Conservation (phyloP, 2,888 invertebrate species). For the Chymomyza amoena region DNA sequence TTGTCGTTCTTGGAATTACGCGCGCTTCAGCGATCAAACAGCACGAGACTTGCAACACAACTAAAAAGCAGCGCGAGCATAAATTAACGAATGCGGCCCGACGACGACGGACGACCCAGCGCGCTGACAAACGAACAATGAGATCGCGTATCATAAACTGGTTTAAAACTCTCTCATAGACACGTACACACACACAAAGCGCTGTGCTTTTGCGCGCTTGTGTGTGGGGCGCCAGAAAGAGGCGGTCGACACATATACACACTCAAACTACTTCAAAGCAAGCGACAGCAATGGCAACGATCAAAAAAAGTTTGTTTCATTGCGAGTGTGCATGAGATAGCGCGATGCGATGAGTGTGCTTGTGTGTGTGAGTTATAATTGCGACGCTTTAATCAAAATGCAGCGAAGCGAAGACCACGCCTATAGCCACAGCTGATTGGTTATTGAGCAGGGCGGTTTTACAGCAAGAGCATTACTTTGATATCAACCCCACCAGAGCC, state of each 20-base stretch:
- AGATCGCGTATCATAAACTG: slow-evolving; percentile 68
- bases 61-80: slow-evolving; percentile 74
- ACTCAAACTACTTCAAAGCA: background rate
- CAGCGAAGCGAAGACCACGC: slow-evolving; percentile 41
- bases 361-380: background rate
- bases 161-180: slow-evolving; percentile 46
- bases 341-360: slow-evolving; percentile 4
- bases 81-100: slow-evolving; percentile 73
- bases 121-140: slow-evolving; percentile 51
- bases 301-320: slow-evolving; percentile 55
- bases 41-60: slow-evolving; percentile 76
- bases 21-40: slow-evolving; percentile 72
- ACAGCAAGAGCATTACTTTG: slow-evolving; percentile 42
- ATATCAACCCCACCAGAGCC: slow-evolving; percentile 51
- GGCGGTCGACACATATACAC: slow-evolving; percentile 8
- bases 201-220: slow-evolving; percentile 39
- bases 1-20: slow-evolving; percentile 60
- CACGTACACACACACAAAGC: slow-evolving; percentile 30
- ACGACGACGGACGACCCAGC: slow-evolving; percentile 37
- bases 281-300: slow-evolving; percentile 73
- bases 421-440: slow-evolving; percentile 60
- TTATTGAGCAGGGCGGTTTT: slow-evolving; percentile 47
- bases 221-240: slow-evolving; percentile 56
- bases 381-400: slow-evolving; percentile 53
- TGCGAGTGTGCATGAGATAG: slow-evolving; percentile 10